Conservation (phyloP, 2,113 vertebrate genomes). For the Maccullochella peelii region DNA sequence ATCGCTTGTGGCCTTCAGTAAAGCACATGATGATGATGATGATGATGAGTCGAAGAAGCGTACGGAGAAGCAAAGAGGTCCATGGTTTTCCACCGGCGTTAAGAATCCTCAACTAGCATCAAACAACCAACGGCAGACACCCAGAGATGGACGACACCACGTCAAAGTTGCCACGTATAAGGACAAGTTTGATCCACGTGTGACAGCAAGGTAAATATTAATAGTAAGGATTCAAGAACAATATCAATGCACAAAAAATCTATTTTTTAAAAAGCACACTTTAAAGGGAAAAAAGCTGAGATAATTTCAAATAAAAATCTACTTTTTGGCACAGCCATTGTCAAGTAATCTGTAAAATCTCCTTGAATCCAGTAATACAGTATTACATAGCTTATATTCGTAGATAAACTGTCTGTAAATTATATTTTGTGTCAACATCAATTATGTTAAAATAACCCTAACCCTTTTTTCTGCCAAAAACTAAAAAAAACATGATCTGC, state of each 20-base stretch:
- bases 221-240: no score
- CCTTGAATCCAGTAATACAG: neutral
- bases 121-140: neutral
- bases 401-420: neutral
- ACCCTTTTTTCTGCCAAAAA: neutral
- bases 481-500: neutral
- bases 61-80: neutral
- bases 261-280: no score
- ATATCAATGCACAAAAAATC: no score
- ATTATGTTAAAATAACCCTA: neutral
- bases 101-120: neutral
- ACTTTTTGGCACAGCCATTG: no score
- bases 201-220: conserved; percentile 70
- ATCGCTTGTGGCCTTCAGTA: conserved; percentile 61
- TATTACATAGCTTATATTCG: neutral
- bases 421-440: neutral
- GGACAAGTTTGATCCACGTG: conserved; percentile 75
- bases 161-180: conserved; percentile 58
- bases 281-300: neutral
- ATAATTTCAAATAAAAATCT: neutral
- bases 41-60: conserved; percentile 28
- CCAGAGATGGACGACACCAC: neutral
- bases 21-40: neutral
- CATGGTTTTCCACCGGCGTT: conserved; percentile 21
- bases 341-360: neutral